These are phyloP conservation scores for Intellagama lesueurii DNA, from an alignment of 2,797 vertebrate species.

Conservation along the genomic window DNA sequence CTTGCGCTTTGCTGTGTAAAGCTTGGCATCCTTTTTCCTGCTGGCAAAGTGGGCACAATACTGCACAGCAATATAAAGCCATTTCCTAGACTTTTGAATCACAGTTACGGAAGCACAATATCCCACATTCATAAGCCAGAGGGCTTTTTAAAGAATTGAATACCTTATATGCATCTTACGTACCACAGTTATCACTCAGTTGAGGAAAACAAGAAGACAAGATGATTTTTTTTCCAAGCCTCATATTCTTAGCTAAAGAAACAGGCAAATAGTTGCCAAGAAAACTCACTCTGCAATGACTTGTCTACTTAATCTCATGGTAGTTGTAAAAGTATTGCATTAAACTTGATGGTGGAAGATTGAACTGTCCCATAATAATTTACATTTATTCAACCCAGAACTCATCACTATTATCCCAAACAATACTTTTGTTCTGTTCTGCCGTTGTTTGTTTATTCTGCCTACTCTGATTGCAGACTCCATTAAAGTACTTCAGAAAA, in stretches of 20 bases:
- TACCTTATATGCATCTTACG: not conserved
- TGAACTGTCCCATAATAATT: conserved; percentile 8
- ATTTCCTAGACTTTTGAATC: too few relatives aligned
- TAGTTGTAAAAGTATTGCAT: not conserved
- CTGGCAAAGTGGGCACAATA: too few relatives aligned
- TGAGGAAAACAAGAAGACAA: not conserved
- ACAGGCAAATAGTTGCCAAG: not conserved
- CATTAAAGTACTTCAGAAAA: conserved; percentile 71
- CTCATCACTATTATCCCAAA: conserved; percentile 9
- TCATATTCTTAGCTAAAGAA: not conserved
- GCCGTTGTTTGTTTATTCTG: conserved; percentile 52
- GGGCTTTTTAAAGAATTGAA: too few relatives aligned
- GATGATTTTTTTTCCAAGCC: not conserved
- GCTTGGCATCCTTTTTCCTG: too few relatives aligned
- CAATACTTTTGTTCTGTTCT: conserved; percentile 50
- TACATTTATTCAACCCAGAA: not conserved
- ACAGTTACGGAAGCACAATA: too few relatives aligned
- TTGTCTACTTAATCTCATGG: not conserved
- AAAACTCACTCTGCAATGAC: not conserved
- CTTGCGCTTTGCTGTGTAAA: too few relatives aligned
- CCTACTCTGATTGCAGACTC: conserved; percentile 68
- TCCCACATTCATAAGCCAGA: too few relatives aligned
- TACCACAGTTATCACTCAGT: not conserved
- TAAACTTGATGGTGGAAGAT: not conserved
- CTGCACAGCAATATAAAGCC: too few relatives aligned